phyloP scores from a whole-genome alignment of 2,113 vertebrate species.

The Thunnus thynnus region DNA sequence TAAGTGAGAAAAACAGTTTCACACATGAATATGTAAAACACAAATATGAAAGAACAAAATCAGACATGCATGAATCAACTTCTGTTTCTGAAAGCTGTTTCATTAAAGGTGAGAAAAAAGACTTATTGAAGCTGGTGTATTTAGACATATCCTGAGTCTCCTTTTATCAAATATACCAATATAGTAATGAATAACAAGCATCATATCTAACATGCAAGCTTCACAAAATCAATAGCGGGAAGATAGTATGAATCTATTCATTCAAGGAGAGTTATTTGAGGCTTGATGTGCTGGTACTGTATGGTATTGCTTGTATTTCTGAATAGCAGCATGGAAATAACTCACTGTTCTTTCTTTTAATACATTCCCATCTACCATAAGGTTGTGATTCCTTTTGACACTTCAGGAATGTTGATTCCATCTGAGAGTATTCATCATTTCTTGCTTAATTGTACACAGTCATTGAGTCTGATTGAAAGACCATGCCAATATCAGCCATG shows the following conservation, averaged over 20 bases:
- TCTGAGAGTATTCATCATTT: slow-evolving; percentile 10
- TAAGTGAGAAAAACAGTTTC: slow-evolving; percentile 36
- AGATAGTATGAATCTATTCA: too few relatives aligned
- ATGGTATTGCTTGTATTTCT: background rate
- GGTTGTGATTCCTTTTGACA: background rate
- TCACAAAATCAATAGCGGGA: too few relatives aligned
- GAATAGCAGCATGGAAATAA: background rate
- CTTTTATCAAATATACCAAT: background rate
- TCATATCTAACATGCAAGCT: too few relatives aligned
- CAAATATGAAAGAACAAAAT: slow-evolving; percentile 32
- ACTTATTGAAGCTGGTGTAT: background rate
- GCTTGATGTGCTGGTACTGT: background rate
- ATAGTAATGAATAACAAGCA: background rate
- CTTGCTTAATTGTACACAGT: background rate
- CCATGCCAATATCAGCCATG: background rate
- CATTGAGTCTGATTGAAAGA: slow-evolving; percentile 11
- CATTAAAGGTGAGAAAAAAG: slow-evolving; percentile 36
- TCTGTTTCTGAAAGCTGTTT: slow-evolving; percentile 23
- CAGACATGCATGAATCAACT: slow-evolving; percentile 34
- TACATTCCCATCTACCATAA: background rate
- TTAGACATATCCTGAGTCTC: background rate
- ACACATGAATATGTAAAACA: slow-evolving; percentile 28
- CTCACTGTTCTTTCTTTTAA: background rate
- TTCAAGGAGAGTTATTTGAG: background rate
- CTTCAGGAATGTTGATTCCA: background rate